Evolutionary conservation across 2,888 invertebrate genomes (phyloP).

Genomic region (Chaitophorus viminalis): DNA sequence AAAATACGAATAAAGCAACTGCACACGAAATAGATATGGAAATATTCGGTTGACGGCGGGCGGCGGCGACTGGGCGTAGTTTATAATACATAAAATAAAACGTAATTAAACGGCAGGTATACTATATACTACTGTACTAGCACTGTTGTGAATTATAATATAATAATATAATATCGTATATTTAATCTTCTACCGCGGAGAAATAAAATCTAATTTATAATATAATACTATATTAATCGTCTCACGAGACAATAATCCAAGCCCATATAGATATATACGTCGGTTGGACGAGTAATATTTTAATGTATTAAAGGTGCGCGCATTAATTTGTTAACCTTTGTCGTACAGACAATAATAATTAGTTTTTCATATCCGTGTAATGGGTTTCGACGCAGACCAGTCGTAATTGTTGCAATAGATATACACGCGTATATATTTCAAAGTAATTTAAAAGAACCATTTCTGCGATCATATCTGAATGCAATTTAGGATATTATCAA

Average conservation of each 20-base stretch:
- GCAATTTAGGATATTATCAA: conserved; percentile 6
- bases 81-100: no score
- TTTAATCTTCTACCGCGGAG: not conserved
- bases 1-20: no score
- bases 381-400: not conserved
- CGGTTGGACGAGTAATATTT: not conserved
- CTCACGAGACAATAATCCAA: no score
- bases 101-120: no score
- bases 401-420: not conserved
- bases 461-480: not conserved
- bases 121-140: no score
- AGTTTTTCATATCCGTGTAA: not conserved
- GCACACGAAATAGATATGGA: no score
- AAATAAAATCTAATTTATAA: not conserved
- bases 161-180: no score
- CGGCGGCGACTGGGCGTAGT: no score
- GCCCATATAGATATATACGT: no score
- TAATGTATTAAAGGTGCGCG: not conserved
- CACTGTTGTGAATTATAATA: no score
- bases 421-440: not conserved
- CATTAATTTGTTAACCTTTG: not conserved
- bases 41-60: no score
- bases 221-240: not conserved
- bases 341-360: not conserved
- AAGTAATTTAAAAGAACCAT: not conserved